These are phyloP conservation scores for Pristionchus entomophagus DNA, from an alignment of 2,888 invertebrate species.

Conservation along the genomic window DNA sequence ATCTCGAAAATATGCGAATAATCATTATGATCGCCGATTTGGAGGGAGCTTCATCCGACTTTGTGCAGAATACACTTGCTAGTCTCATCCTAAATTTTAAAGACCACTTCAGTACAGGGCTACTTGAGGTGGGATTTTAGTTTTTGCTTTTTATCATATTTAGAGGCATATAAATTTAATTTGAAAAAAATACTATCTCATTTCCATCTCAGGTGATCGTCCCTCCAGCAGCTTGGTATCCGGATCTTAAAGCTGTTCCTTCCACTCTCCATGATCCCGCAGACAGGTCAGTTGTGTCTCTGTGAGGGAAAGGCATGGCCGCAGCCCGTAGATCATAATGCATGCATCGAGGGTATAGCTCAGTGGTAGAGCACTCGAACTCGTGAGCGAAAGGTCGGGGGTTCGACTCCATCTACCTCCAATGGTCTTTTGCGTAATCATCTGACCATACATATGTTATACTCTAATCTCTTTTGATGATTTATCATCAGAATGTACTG, in stretches of 20 bases:
- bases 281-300: too few species aligned
- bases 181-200: too few species aligned
- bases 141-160: too few species aligned
- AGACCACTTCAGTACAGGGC: background rate
- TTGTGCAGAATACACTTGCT: background rate
- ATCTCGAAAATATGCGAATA: conserved; percentile 31
- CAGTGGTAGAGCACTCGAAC: too few species aligned
- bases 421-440: too few species aligned
- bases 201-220: conserved; percentile 42
- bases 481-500: conserved; percentile 75
- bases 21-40: conserved; percentile 32
- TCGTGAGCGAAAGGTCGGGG: too few species aligned
- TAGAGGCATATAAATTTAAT: too few species aligned
- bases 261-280: conserved; percentile 27
- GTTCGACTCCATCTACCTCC: too few species aligned
- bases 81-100: background rate
- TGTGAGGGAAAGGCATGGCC: too few species aligned
- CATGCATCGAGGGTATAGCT: too few species aligned
- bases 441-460: too few species aligned
- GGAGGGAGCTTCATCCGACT: background rate
- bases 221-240: conserved; percentile 32
- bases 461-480: background rate
- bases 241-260: background rate
- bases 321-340: too few species aligned
- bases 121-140: conserved; percentile 14